Evolutionary conservation across 1,140 invertebrate species (phyloP), one percentile per base, ranked within the genome.

Genomic region (Metopolophium dirhodum): DNA sequence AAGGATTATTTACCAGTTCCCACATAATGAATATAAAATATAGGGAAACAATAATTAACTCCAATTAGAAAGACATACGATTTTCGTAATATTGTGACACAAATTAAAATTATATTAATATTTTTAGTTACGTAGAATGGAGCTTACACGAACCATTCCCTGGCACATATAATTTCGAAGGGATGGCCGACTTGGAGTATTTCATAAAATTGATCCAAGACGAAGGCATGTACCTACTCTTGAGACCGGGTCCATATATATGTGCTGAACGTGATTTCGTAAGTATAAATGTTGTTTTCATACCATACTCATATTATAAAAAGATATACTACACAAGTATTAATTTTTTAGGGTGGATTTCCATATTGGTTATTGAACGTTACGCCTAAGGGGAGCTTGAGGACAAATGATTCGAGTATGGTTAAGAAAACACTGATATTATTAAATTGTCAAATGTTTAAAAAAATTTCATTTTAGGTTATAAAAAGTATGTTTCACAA

Each of bases 211-310:
- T 97, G 8, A 98, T 98, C 0, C 96, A 98, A 93, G 96, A 98
- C 94, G 97, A 98, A 95, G 97, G 97, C 94, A 95, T 99, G 51
- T 95, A 97, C 35, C 98, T 99, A 1, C 96, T 99, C 41, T 95
- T 99, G 0, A 96, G 99, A 93, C 97, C 98, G 2, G 99, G 99
- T 0, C 99, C 99, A 0, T 99, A 98, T 94, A 99, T 99, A 94
- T 99, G 98, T 95, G 98, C 98, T 51, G 97, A 98, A 95, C 96
- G 97, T 95, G 97, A 98, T 94, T 96, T 97, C 95, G 97, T 97
- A 95, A 95, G 95, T 96, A 11, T 9, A 41, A 23, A 2, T 45
- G 2, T 68, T 8, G 7, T 45, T 45, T 88, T 47, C 9, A 18
- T n/a, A 20, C 14, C 14, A n/a, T n/a, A 68, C 11, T n/a, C 14